Evolutionary conservation across 2,797 vertebrate species (phyloP), one percentile per base, ranked within the genome.

Genomic region (Bradypodion pumilum): DNA sequence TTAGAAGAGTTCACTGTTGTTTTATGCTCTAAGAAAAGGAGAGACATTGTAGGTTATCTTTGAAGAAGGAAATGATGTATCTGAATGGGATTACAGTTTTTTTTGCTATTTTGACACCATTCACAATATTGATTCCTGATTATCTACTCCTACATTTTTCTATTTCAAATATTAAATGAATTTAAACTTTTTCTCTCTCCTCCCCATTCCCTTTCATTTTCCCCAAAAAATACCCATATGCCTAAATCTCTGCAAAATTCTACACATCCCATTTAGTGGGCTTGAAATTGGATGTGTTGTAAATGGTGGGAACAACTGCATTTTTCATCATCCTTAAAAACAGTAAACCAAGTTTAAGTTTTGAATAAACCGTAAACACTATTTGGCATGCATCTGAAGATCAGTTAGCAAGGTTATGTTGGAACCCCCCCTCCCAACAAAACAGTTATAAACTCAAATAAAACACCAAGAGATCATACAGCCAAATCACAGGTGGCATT

Each of bases 331-430:
- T 86, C 63, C 65, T 60, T 87, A 81, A 84, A 85, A 77, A 63
- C 42, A 85, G n/a, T 66, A 88, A 90, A 86, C n/a, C 81, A 77
- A 35, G 37, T 66, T 85, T 42, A 83, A 82, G 72, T 32, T 66
- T 0, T 13, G 77, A 82, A 88, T 85, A 40, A 52, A 88, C 83
- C 62, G 87, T 37, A 70, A 44, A 75, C 12, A 60, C 1, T 7
- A 2, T n/a, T 83, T 25, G 25, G 60, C 27, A 46, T 65, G 9
- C 32, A 49, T 82, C 65, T 72, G 74, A 65, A 9, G 23, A 85
- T 74, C 16, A 63, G 25, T 86, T 23, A 63, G 59, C 85, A 49
- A 72, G 44, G 19, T 40, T 32, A 37, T 42, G 25, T 29, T 49
- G n/a, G 60, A 32, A 35, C 40, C 70, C 29, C 32, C 46, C 52